Base-by-base conservation (phyloP, 1,140 invertebrate genomes). In the Lerema accius region DNA sequence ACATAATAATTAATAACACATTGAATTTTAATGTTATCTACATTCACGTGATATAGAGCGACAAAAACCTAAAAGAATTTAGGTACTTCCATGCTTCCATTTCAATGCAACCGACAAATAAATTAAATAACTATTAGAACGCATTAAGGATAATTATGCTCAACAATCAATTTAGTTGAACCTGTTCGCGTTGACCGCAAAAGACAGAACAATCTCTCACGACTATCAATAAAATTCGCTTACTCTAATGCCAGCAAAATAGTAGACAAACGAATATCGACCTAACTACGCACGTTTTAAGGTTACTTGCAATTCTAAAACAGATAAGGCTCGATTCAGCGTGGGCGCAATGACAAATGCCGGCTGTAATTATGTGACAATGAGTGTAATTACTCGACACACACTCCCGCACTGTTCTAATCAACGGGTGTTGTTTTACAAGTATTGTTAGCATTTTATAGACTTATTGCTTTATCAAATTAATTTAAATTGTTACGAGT, bases 291-390 rank as follows among this genome's bases (percentile, higher is more conserved):
- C 43, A 45, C 1, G 37, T n/a, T 32, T 60, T 71, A 65, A 67
- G 65, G 70, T 50, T 37, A 14, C 39, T 32, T 3, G 1, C 16
- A 16, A 63, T 56, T 66, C 19, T 59, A 37, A 60, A 62, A 66
- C 67, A 68, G 62, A 73, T 71, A 65, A 68, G 56, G 64, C 14
- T 63, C 32, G 64, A 40, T 58, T 37, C 56, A 72, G 79, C 81
- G 81, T 84, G 81, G 81, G 79, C 82, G 78, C 78, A 80, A 71
- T 80, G 77, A 82, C 81, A 82, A 87, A 79, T 84, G 82, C 85
- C 80, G 75, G 69, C 50, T 65, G 79, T 85, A 86, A 88, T 86
- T 85, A 86, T 72, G 77, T 81, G 82, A 86, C 82, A 89, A 89
- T 89, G 80, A 85, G 82, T 85, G 84, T 85, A 84, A 89, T 89